phyloP scores from a whole-genome alignment of 2,113 vertebrate genomes.

The Pelodiscus sinensis region DNA sequence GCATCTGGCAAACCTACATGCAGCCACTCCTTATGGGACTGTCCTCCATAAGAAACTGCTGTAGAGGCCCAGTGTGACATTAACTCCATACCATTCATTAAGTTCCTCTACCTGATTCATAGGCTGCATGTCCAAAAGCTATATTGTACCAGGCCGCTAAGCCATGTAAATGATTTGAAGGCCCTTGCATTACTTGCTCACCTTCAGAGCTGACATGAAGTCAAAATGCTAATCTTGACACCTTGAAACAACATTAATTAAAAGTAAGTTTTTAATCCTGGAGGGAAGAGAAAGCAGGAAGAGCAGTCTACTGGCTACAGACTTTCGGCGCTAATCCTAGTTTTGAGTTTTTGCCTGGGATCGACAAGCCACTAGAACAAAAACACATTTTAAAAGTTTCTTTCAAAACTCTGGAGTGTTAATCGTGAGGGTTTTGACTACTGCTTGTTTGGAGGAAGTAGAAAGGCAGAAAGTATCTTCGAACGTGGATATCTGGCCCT shows the following conservation, averaged over 20 bases:
- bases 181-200: neutral
- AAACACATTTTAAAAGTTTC: conserved; percentile 45
- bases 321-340: conserved; percentile 34
- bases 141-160: neutral
- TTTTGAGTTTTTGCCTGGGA: conserved; percentile 62
- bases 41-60: accelerated
- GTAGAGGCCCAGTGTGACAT: neutral
- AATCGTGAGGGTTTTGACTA: conserved; percentile 12
- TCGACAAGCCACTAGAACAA: conserved; percentile 52
- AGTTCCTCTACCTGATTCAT: accelerated
- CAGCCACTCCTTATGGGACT: neutral
- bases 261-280: conserved; percentile 48
- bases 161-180: conserved; percentile 11
- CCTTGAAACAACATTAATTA: conserved; percentile 58
- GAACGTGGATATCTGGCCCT: neutral
- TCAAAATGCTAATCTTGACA: neutral
- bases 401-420: conserved; percentile 55
- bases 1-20: no score
- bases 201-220: neutral
- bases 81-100: neutral
- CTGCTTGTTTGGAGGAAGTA: neutral
- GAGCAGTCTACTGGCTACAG: conserved; percentile 57
- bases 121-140: neutral
- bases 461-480: neutral
- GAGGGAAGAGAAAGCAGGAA: conserved; percentile 51